Evolutionary conservation across 2,797 vertebrate genomes (phyloP), one percentile per base, ranked within the genome.

Genomic region (Jordanella pulchra): DNA sequence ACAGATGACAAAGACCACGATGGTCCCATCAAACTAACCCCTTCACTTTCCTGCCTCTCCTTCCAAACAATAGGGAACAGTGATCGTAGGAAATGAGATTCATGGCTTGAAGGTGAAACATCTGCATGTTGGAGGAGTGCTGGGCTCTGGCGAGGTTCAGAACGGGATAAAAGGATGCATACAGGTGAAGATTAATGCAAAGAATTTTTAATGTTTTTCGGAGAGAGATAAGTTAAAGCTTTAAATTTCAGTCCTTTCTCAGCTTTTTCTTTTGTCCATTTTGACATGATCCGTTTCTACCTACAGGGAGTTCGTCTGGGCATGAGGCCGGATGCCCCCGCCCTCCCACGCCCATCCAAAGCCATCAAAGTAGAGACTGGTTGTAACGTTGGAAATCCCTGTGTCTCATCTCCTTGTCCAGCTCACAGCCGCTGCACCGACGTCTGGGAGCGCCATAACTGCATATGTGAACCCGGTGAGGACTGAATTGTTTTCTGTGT

Each of bases 61-160:
- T 50, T 79, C 79, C 66, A 61, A 84, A 50, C 74, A 71, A 65
- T 91, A 99, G 97, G 97, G 97, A 79, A 98, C 96, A 0, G 93
- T 98, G 71, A 95, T 96, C 17, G 95, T 99, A 67, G 98, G 97
- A 81, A 98, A 93, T 89, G 97, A 99, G 45, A 95, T 99, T 76
- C 96, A 97, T 67, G 97, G 97, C 69, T 90, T 99, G 91, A 98
- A 97, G 91, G 96, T 99, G 90, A 98, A 98, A 91, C 96, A 96
- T 78, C 95, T 99, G 77, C 96, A 98, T 1, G 95, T 99, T 67
- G 98, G 98, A 69, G 97, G 98, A 82, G 93, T 98, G 83, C 90
- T 96, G 75, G 95, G 94, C 51, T 92, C 96, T 15, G 96, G 96
- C 79, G 95, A 98, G 82, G 95, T 95, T 79, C 96, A 96, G 90